A percentile compares a stretch with the other conserved stretches of the same genome.
Conservation (phyloP, 1,140 invertebrate species). For the Aphidius gifuensis region DNA sequence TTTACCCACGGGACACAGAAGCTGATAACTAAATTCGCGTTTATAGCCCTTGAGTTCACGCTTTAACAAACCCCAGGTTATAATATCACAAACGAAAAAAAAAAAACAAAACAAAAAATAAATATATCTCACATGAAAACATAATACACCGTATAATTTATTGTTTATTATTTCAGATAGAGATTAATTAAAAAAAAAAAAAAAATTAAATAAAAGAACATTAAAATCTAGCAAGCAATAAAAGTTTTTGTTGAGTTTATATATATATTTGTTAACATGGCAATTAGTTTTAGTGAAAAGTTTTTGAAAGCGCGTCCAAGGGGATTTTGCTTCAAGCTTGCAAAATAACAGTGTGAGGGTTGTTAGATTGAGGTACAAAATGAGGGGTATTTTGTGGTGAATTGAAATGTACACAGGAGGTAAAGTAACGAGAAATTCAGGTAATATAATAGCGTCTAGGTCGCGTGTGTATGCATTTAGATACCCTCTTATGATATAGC, state of each 20-base stretch:
- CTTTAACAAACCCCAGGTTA: slow-evolving; percentile 20
- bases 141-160: too few relatives aligned
- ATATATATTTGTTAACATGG: slow-evolving; percentile 2
- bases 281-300: slow-evolving; percentile 24
- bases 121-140: slow-evolving; percentile 6
- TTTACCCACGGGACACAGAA: slow-evolving; percentile 35
- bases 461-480: not conserved
- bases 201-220: not conserved
- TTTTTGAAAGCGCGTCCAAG: slow-evolving; percentile 6
- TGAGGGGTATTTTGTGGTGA: slow-evolving; percentile 21
- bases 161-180: not conserved
- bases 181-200: not conserved
- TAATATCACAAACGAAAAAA: not conserved
- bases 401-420: slow-evolving; percentile 25
- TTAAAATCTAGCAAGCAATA: not conserved
- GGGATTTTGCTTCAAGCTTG: not conserved
- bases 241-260: slow-evolving; percentile 19
- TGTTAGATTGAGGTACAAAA: slow-evolving; percentile 12
- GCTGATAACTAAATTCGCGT: slow-evolving; percentile 48
- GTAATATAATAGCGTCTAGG: slow-evolving; percentile 6
- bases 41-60: slow-evolving; percentile 35
- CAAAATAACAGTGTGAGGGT: slow-evolving; percentile 12
- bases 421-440: slow-evolving; percentile 12
- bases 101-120: not conserved
- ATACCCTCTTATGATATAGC: slow-evolving; percentile 3